Percentiles rank a stretch among this genome's conserved stretches.
phyloP scores from a whole-genome alignment of 2,113 vertebrate species.

The Megaceryle maxima region DNA sequence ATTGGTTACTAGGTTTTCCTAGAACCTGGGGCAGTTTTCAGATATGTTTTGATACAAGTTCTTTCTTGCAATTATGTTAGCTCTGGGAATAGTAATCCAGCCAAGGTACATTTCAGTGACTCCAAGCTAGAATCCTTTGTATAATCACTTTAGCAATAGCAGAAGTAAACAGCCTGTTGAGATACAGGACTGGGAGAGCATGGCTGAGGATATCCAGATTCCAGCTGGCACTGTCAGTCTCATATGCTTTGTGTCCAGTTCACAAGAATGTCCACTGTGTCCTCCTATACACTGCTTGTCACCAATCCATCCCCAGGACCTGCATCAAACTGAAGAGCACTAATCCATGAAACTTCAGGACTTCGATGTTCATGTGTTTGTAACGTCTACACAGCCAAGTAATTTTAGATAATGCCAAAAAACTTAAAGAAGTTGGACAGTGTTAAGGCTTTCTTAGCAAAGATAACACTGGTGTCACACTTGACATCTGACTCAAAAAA shows the following conservation, averaged over 20 bases:
- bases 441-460: not conserved
- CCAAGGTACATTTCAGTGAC: not conserved
- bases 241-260: not conserved
- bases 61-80: not conserved
- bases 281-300: not conserved
- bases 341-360: not conserved
- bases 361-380: not conserved
- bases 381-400: not conserved
- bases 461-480: not conserved
- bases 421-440: not conserved
- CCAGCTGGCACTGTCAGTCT: not conserved
- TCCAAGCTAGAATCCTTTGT: not conserved
- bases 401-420: not conserved
- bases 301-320: not conserved
- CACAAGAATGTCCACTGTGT: not conserved
- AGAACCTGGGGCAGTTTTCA: not conserved
- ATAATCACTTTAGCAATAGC: not conserved
- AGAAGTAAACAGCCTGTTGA: not conserved
- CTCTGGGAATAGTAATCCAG: not conserved
- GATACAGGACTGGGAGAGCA: not conserved
- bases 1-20: not conserved
- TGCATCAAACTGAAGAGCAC: not conserved
- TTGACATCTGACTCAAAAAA: not conserved
- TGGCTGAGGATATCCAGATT: not conserved
- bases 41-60: not conserved